Conservation (phyloP, 2,113 vertebrate species). For the Cavia aperea region DNA sequence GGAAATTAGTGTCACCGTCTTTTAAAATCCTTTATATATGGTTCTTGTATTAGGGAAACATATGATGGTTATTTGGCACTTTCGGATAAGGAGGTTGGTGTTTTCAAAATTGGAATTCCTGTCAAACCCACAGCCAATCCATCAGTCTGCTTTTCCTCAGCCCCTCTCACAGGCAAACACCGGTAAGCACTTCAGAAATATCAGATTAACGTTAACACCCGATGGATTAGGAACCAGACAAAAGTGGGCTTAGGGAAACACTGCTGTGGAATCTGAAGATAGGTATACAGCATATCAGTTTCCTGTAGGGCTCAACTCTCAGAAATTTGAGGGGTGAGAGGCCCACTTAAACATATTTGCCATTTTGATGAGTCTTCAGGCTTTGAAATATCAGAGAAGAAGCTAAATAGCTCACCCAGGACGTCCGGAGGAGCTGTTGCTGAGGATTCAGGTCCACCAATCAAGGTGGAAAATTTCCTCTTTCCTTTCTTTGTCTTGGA, state of each 20-base stretch:
- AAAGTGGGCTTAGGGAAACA: constrained; percentile 50
- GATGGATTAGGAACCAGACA: constrained; percentile 52
- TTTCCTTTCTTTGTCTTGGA: constrained; percentile 36
- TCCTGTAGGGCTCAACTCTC: not conserved
- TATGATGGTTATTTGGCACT: constrained; percentile 63
- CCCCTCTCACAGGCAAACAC: constrained; percentile 52
- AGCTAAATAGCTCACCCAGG: not conserved
- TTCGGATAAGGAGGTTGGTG: constrained; percentile 61
- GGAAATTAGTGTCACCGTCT: constrained; percentile 67
- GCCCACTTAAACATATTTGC: constrained; percentile 32
- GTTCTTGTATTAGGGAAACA: constrained; percentile 67
- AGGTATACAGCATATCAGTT: not conserved
- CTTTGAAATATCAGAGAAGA: not conserved
- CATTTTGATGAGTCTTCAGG: constrained; percentile 20
- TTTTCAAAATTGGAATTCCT: constrained; percentile 65
- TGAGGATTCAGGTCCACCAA: not conserved
- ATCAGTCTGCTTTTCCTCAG: constrained; percentile 52
- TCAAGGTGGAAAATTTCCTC: constrained; percentile 18
- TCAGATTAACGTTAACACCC: constrained; percentile 58
- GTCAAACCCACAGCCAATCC: constrained; percentile 51
- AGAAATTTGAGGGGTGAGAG: constrained; percentile 50
- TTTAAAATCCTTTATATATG: constrained; percentile 62
- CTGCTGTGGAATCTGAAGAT: constrained; percentile 22
- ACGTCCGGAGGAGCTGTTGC: not conserved
- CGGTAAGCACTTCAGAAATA: constrained; percentile 58